Conservation (phyloP, 2,113 vertebrate species). For the Abramis brama region DNA sequence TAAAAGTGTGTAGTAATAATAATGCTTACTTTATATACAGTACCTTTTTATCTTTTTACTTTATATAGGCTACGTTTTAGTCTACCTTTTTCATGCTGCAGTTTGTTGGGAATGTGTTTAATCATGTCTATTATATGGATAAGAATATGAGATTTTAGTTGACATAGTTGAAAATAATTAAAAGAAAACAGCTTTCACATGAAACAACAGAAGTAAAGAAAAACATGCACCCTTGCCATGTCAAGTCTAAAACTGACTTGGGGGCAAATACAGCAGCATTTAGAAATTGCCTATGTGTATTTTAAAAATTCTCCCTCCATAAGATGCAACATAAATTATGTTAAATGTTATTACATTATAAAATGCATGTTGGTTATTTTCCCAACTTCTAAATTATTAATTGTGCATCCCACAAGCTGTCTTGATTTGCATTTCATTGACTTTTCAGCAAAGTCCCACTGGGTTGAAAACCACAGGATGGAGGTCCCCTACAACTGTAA, state of each 20-base stretch:
- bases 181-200: background rate
- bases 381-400: slow-evolving; percentile 21
- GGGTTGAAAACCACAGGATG: slow-evolving; percentile 5
- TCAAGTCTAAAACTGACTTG: background rate
- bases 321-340: no score
- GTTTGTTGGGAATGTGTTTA: background rate
- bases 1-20: background rate
- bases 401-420: background rate
- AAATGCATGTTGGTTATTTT: background rate
- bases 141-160: background rate
- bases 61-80: background rate
- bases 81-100: background rate
- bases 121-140: background rate
- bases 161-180: background rate
- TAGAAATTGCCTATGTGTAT: no score
- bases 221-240: background rate
- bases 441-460: background rate
- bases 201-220: background rate
- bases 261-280: background rate
- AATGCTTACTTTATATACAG: background rate
- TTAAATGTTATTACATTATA: no score
- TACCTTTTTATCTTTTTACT: background rate
- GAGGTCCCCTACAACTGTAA: slow-evolving; percentile 23
- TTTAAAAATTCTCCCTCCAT: no score
- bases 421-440: slow-evolving; percentile 10